Evolutionary conservation across 2,797 vertebrate species (phyloP).

Genomic region (Parauchenoglanis punctatus): DNA sequence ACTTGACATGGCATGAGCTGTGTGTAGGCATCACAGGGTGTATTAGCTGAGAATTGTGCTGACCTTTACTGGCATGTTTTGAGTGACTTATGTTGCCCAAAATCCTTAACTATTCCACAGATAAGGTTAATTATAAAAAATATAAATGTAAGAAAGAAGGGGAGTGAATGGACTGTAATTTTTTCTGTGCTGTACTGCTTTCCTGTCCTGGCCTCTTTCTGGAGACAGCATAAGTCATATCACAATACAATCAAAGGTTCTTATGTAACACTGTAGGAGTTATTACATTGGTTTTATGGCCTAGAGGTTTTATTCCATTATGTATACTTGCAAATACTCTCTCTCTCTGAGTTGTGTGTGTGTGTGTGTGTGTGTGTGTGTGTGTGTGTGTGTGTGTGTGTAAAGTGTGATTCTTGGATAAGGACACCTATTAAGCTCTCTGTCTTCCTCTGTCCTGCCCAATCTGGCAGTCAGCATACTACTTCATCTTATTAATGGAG

Average conservation of each 20-base stretch:
- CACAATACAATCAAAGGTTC: neutral
- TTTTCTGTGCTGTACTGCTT: neutral
- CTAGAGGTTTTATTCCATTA: neutral
- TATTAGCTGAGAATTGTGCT: slow-evolving; percentile 1
- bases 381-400: neutral
- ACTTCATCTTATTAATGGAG: slow-evolving; percentile 9
- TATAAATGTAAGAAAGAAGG: neutral
- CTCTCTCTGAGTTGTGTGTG: neutral
- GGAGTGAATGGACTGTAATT: neutral
- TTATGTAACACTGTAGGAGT: neutral
- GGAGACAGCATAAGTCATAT: neutral
- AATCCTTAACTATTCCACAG: neutral
- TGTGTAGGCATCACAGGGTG: slow-evolving; percentile 30
- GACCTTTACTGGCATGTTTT: slow-evolving; percentile 22
- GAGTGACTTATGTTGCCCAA: neutral
- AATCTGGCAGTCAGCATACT: neutral
- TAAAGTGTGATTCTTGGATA: slow-evolving; percentile 8
- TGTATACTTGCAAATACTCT: slow-evolving; percentile 4
- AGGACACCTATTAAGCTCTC: slow-evolving; percentile 15
- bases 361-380: slow-evolving; percentile 4
- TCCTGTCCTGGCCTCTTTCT: neutral
- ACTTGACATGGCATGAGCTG: neutral
- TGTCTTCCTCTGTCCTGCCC: neutral
- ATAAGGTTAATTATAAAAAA: neutral
- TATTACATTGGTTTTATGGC: neutral